Percentiles rank a stretch among this genome's conserved stretches.
Evolutionary conservation across 1,140 invertebrate genomes (phyloP).

Genomic region (Neotoxoptera formosana): DNA sequence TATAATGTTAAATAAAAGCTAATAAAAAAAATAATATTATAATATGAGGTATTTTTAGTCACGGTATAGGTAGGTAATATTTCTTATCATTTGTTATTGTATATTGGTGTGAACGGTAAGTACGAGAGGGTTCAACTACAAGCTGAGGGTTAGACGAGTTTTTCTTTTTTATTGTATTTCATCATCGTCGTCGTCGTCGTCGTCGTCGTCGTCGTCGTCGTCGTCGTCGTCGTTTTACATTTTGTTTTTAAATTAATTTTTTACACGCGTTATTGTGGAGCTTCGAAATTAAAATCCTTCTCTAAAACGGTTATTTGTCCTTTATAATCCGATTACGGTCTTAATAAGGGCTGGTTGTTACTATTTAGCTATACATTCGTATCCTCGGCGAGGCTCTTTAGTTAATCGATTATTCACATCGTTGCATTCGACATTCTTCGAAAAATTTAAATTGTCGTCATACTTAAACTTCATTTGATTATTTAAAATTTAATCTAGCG

Average conservation of each 20-base stretch:
- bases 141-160: neutral
- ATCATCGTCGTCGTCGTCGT: neutral
- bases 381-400: neutral
- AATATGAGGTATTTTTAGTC: neutral
- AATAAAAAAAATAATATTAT: too few relatives aligned
- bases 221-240: neutral
- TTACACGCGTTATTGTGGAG: neutral
- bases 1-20: too few relatives aligned
- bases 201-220: neutral
- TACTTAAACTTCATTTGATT: conserved; percentile 18
- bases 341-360: neutral
- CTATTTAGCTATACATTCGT: neutral
- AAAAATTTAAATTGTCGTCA: neutral
- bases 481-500: neutral
- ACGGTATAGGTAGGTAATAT: neutral
- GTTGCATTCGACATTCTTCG: neutral
- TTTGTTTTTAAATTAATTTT: neutral
- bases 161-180: neutral
- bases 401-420: neutral
- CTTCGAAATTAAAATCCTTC: neutral
- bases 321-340: neutral
- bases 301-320: neutral
- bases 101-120: too few relatives aligned
- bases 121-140: too few relatives aligned
- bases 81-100: neutral